These are phyloP conservation scores for Ceyx melanurus DNA, from an alignment of 2,113 vertebrate species.

Conservation along the genomic window DNA sequence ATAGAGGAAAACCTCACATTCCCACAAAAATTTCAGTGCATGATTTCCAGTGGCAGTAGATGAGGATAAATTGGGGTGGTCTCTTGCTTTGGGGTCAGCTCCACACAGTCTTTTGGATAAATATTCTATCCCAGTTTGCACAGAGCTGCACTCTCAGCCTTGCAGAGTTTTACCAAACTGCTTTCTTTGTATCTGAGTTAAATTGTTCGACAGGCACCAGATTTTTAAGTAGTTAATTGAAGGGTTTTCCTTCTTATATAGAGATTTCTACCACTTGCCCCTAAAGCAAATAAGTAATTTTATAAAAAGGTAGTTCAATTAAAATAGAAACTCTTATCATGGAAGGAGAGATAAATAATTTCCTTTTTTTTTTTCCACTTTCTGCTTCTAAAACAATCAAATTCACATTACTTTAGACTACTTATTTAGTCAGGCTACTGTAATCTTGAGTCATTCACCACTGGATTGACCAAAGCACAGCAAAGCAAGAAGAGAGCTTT, in stretches of 20 bases:
- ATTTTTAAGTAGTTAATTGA: background rate
- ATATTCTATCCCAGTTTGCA: background rate
- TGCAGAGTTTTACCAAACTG: background rate
- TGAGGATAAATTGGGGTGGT: background rate
- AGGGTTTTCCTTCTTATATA: background rate
- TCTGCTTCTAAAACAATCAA: background rate
- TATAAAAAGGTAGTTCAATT: background rate
- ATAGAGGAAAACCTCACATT: constrained; percentile 1
- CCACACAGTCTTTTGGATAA: background rate
- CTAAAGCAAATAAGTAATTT: background rate
- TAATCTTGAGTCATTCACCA: background rate
- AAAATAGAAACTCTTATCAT: background rate
- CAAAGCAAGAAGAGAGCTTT: background rate
- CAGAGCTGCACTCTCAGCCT: background rate
- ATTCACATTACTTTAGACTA: background rate
- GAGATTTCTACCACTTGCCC: background rate
- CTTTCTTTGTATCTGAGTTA: background rate
- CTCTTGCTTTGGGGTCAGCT: background rate
- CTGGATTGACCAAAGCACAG: background rate
- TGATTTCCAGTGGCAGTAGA: background rate
- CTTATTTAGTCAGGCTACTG: background rate
- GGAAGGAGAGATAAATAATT: background rate
- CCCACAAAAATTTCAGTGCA: background rate
- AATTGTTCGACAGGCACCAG: background rate
- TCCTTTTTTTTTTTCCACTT: background rate